These are phyloP conservation scores for Platycheirus rosarum DNA, from an alignment of 2,888 invertebrate species.

Conservation along the genomic window DNA sequence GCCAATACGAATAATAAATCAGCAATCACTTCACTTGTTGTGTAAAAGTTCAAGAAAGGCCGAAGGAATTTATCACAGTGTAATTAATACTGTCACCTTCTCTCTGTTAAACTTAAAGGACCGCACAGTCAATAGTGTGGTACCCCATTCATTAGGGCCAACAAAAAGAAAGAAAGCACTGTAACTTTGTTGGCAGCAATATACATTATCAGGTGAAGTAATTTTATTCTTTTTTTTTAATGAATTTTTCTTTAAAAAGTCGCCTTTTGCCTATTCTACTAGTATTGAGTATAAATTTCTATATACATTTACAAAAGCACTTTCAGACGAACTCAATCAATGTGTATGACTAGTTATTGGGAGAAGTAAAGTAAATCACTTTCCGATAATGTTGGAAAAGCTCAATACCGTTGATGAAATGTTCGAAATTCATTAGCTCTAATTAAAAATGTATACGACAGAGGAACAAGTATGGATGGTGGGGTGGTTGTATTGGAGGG, in stretches of 20 bases:
- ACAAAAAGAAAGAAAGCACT: no score
- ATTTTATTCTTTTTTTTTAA: constrained; percentile 45
- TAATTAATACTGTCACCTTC: constrained; percentile 54
- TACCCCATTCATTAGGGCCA: constrained; percentile 24
- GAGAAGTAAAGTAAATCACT: constrained; percentile 67
- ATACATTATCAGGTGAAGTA: constrained; percentile 50
- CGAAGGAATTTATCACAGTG: constrained; percentile 45
- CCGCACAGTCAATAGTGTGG: constrained; percentile 23
- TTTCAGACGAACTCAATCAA: constrained; percentile 53
- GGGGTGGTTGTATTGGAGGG: neutral
- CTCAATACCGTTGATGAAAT: constrained; percentile 71
- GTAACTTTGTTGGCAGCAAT: constrained; percentile 51
- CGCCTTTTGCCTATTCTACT: constrained; percentile 46
- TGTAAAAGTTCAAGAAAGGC: constrained; percentile 41
- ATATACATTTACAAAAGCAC: constrained; percentile 3
- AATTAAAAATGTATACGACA: constrained; percentile 72
- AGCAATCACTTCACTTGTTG: constrained; percentile 44
- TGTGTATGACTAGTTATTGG: constrained; percentile 48
- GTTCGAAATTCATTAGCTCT: constrained; percentile 73
- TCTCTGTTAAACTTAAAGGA: constrained; percentile 23
- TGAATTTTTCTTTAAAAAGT: constrained; percentile 58
- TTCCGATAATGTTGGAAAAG: constrained; percentile 69
- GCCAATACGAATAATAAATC: constrained; percentile 59
- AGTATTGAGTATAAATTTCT: constrained; percentile 33
- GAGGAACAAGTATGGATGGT: constrained; percentile 4